Evolutionary conservation across 2,113 vertebrate species (phyloP), one percentile per base, ranked within the genome.

Genomic region (Campylomormyrus tamandua): DNA sequence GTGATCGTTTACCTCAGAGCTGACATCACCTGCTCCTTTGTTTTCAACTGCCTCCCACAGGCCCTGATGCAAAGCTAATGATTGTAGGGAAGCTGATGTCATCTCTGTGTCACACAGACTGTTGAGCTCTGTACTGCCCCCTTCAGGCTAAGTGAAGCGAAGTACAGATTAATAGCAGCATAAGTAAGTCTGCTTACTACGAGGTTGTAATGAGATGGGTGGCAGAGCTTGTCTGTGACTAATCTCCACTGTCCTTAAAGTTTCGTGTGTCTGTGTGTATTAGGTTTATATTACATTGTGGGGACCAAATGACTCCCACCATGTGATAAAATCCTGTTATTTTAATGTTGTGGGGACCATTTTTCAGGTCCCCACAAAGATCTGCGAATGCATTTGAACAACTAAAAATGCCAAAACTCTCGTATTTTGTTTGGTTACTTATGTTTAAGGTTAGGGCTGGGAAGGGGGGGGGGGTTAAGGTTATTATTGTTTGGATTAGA

Each of bases 191-290:
- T 95, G 95, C 95, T 96, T 96, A 96, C 80, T 19, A 21, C 3
- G 93, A 94, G 83, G 95, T 95, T 96, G 95, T 96, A 96, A 95
- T 95, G 96, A 96, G 95, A 96, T 96, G 94, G 95, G 95, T 94
- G 94, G 95, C 95, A 95, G 94, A 94, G 94, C 91, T 91, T 56
- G 19, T 92, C 94, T 93, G 93, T 77, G 21, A 77, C 27, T 66
- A 66, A 89, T 66, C 49, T 80, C 62, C 24, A 92, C 92, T 80
- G 93, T 92, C 92, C 91, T 91, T 90, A 91, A 91, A 31, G 90
- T 92, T 52, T 15, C 15, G 50, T 52, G 13, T 50, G 49, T 93
- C 5, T 90, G 87, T 90, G 88, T 50, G 24, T 53, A 53, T 53
- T 19, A 53, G 52, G 52, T 53, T 53, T 53, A 53, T 53, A 53